Evolutionary conservation across 2,888 invertebrate genomes (phyloP).

Genomic region (Lithophane leautieri): DNA sequence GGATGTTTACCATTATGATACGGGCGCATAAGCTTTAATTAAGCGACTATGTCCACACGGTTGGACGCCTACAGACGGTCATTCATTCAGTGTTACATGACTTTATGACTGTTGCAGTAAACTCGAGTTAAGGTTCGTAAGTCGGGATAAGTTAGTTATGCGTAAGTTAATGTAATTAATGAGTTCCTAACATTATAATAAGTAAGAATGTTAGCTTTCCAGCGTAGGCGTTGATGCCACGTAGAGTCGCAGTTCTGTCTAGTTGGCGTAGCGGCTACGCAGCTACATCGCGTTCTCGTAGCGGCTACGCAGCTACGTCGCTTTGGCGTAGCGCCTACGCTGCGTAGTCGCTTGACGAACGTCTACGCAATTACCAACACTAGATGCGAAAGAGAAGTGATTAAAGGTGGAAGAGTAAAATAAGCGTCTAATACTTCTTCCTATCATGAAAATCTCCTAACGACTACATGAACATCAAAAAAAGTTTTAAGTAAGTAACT

Average conservation of each 20-base stretch:
- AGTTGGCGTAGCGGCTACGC: neutral
- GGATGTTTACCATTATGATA: conserved; percentile 52
- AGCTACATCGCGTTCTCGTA: neutral
- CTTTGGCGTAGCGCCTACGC: neutral
- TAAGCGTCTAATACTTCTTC: neutral
- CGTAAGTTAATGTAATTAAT: conserved; percentile 17
- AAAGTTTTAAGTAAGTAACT: conserved; percentile 27
- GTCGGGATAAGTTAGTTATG: conserved; percentile 13
- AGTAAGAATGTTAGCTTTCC: neutral
- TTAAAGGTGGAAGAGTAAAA: neutral
- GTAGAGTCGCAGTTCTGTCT: no score
- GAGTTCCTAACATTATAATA: neutral
- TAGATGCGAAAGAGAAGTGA: neutral
- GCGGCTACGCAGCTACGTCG: neutral
- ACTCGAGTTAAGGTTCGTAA: conserved; percentile 11
- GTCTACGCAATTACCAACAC: no score
- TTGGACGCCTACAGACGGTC: conserved; percentile 29
- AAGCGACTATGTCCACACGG: conserved; percentile 45
- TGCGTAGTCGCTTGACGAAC: no score
- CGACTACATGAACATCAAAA: neutral
- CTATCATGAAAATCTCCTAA: neutral
- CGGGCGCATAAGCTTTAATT: conserved; percentile 49
- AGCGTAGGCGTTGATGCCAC: neutral
- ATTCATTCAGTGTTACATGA: conserved; percentile 25
- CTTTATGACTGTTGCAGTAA: conserved; percentile 47